phyloP scores from a whole-genome alignment of 2,113 vertebrate genomes.

The Pithys albifrons region DNA sequence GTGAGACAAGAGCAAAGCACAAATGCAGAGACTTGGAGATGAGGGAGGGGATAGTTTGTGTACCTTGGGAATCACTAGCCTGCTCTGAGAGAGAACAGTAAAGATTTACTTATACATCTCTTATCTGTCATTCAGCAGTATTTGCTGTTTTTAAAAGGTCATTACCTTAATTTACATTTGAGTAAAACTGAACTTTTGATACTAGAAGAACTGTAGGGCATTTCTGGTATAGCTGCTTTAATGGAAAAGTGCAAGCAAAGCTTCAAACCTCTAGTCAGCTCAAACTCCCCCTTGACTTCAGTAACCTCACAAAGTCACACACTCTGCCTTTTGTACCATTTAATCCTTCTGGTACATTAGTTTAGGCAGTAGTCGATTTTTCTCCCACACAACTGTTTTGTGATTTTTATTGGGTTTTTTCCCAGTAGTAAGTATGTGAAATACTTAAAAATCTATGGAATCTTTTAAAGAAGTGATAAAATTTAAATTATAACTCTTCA shows the following conservation, averaged over 20 bases:
- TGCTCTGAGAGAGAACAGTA: neutral
- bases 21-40: neutral
- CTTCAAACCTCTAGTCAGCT: neutral
- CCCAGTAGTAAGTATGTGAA: neutral
- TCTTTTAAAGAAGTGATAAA: neutral
- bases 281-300: neutral
- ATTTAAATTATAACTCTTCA: neutral
- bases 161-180: neutral
- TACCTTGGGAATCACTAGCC: neutral
- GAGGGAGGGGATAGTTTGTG: neutral
- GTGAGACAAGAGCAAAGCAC: neutral
- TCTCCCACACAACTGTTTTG: neutral
- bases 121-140: neutral
- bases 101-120: neutral
- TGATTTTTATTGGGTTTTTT: neutral
- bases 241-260: neutral
- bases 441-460: neutral
- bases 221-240: neutral
- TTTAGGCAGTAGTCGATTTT: neutral
- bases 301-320: neutral
- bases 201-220: neutral
- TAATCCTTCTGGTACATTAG: neutral
- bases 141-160: neutral
- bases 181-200: neutral
- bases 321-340: neutral